A percentile compares a stretch with the other conserved stretches of the same genome.
Conservation (phyloP, 2,113 vertebrate species). For the Notiomystis cincta region DNA sequence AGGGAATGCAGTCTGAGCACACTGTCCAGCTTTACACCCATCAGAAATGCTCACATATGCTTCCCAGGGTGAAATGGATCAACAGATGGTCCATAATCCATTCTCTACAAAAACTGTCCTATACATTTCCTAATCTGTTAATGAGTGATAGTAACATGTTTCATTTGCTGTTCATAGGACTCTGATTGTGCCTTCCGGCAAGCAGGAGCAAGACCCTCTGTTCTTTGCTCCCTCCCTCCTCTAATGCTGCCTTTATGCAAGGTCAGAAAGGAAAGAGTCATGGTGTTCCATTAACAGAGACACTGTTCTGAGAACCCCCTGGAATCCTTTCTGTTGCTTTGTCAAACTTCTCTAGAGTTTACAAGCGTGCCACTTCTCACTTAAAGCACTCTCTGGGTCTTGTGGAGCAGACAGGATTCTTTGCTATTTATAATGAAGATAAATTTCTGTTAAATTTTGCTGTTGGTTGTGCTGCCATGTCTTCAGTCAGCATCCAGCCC, state of each 20-base stretch:
- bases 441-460: neutral
- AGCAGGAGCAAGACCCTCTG: neutral
- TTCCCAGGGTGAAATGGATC: neutral
- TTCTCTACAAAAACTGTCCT: neutral
- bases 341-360: neutral
- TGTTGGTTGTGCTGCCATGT: rapidly evolving
- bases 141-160: neutral
- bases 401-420: neutral
- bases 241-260: neutral
- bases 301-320: neutral
- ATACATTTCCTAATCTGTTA: neutral
- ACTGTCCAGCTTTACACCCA: neutral
- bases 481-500: neutral
- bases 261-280: neutral
- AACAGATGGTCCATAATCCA: neutral
- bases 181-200: neutral
- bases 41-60: neutral
- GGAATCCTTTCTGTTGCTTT: neutral
- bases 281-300: neutral
- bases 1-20: neutral
- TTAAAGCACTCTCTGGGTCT: neutral
- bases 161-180: neutral
- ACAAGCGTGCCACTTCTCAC: neutral
- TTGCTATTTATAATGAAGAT: neutral
- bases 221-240: neutral